phyloP scores from a whole-genome alignment of 2,888 invertebrate species.

The Drosophila cracens region DNA sequence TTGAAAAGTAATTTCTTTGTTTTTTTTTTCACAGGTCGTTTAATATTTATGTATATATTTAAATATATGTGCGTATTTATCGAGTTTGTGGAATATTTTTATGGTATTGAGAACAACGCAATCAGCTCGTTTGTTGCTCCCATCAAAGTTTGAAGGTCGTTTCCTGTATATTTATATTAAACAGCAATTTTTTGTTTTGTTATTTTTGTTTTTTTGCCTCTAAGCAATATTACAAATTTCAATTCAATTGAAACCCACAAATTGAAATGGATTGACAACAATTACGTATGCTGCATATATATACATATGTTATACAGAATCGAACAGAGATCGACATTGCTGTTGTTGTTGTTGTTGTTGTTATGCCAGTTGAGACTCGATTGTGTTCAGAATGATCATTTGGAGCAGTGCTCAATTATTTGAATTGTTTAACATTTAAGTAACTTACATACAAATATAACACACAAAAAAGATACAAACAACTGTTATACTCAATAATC shows the following conservation, averaged over 20 bases:
- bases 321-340: constrained; percentile 40
- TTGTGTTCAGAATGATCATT: constrained; percentile 44
- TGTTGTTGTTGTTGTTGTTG: constrained; percentile 16
- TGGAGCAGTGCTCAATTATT: constrained; percentile 52
- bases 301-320: constrained; percentile 25
- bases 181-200: constrained; percentile 8
- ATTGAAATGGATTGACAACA: constrained; percentile 68
- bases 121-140: constrained; percentile 53
- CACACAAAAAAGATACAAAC: not conserved
- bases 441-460: constrained; percentile 13
- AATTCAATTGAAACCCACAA: constrained; percentile 63
- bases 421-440: constrained; percentile 36
- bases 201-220: constrained; percentile 2
- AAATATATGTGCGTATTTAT: not conserved
- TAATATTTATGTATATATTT: constrained; percentile 12
- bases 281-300: constrained; percentile 37
- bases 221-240: constrained; percentile 52
- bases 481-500: not conserved
- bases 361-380: constrained; percentile 24
- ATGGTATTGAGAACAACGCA: constrained; percentile 38
- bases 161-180: constrained; percentile 57
- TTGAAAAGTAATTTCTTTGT: not conserved
- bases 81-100: constrained; percentile 20
- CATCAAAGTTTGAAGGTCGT: constrained; percentile 54
- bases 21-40: constrained; percentile 7